These are phyloP conservation scores for Staurois parvus DNA, from an alignment of 2,797 vertebrate genomes.

Conservation along the genomic window DNA sequence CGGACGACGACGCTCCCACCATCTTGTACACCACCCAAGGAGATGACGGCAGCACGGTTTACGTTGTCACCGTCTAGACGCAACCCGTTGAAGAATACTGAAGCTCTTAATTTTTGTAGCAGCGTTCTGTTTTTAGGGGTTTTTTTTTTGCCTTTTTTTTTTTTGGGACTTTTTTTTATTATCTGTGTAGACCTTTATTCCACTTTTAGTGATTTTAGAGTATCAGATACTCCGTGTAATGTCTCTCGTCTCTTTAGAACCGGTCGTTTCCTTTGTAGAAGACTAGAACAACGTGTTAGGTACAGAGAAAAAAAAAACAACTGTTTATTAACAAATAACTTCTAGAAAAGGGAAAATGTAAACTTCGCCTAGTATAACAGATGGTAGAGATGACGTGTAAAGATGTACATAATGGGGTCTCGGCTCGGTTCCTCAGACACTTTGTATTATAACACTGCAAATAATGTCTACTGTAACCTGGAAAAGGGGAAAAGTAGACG, in stretches of 20 bases:
- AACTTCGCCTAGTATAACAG: not conserved
- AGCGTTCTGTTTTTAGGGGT: not conserved
- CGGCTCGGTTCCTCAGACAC: no score
- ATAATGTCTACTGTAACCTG: not conserved
- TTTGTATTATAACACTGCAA: not conserved
- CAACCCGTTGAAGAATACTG: not conserved
- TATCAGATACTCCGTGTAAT: not conserved
- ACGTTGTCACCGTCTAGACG: constrained; percentile 49
- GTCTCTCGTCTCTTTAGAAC: constrained; percentile 12
- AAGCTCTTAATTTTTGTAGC: not conserved
- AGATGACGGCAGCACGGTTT: constrained; percentile 55
- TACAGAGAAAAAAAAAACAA: no score
- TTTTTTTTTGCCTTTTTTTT: not conserved
- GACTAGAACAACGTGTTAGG: no score
- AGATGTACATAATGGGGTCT: constrained; percentile 16
- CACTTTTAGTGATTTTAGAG: not conserved
- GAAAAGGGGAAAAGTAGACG: not conserved
- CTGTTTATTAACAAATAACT: not conserved
- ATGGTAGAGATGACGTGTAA: not conserved
- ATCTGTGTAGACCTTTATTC: not conserved
- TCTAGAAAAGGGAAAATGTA: constrained; percentile 1
- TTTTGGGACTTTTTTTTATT: not conserved
- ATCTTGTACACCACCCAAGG: constrained; percentile 57
- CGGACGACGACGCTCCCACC: constrained; percentile 36
- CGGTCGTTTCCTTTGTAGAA: not conserved